A percentile compares a stretch with the other conserved stretches of the same genome.
phyloP scores from a whole-genome alignment of 1,140 invertebrate species.

The Drosophila bifasciata region DNA sequence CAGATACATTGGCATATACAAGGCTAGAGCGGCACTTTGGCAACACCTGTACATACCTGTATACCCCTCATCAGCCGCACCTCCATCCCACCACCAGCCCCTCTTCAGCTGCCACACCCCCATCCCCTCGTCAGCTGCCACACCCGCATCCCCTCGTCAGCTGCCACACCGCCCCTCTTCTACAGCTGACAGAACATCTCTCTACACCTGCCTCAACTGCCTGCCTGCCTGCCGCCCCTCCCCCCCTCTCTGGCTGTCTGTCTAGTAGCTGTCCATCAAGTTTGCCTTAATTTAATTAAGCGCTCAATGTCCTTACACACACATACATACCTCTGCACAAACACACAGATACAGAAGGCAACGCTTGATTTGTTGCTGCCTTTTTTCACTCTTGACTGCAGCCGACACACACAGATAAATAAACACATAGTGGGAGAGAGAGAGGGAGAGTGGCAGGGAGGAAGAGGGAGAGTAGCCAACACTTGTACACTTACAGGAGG shows the following conservation, averaged over 20 bases:
- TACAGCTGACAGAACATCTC: background rate
- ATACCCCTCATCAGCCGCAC: background rate
- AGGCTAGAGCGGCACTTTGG: conserved; percentile 53
- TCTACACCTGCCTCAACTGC: background rate
- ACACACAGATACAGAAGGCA: conserved; percentile 39
- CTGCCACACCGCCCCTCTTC: background rate
- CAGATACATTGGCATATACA: conserved; percentile 16
- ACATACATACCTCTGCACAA: conserved; percentile 4
- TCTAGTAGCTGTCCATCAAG: conserved; percentile 81
- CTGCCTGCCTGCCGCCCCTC: background rate
- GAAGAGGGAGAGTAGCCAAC: conserved; percentile 3
- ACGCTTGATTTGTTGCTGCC: conserved; percentile 76
- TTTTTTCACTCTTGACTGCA: conserved; percentile 79
- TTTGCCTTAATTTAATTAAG: conserved; percentile 79
- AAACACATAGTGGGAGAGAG: background rate
- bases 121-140: background rate
- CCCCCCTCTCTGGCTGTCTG: conserved; percentile 42
- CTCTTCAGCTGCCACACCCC: background rate
- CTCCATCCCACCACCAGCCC: background rate
- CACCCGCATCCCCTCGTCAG: background rate
- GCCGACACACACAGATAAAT: conserved; percentile 32
- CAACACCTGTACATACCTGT: conserved; percentile 63
- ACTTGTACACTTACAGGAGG: conserved; percentile 53
- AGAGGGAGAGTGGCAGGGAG: background rate
- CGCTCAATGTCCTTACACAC: conserved; percentile 76